Base-by-base conservation (phyloP, 2,888 invertebrate species). In the Lasiommata megera region DNA sequence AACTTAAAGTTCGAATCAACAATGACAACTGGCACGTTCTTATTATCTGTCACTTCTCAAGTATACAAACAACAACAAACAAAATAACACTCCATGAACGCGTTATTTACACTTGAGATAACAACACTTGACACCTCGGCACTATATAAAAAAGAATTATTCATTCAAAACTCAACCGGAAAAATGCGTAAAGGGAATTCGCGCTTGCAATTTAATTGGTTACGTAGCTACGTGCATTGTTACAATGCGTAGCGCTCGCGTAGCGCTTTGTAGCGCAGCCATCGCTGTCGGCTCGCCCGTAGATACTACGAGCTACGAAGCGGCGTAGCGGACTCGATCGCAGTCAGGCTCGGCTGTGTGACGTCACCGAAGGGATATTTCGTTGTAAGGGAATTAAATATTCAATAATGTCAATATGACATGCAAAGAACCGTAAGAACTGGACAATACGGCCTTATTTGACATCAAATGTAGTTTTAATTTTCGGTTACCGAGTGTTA, bases 221-320 rank as follows among this genome's bases (percentile, higher is more conserved):
- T 36, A 18, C 43, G 11, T 29, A 46, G 16, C 3, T 28, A 23
- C 43, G 34, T 36, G 16, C 36, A 31, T 56, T 61, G 67, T 67
- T 67, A 72, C 38, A 37, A 43, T 54, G 31, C 66, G 72, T 74
- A 78, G 73, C 76, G 73, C 46, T 58, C 56, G 52, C 63, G 68
- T 67, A 66, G 64, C 60, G 57, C 73, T 41, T 53, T 69, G 72
- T 72, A 73, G 72, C 71, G 70, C 66, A 73, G 67, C 74, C 82
- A 76, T 74, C 79, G 73, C 79, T 73, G 68, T 60, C 79, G 81
- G 74, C 78, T 79, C 71, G 77, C 71, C 70, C 82, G 84, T 86
- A 85, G 82, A 72, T 78, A 85, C 86, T 87, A 86, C 86, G 80
- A 66, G 72, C 69, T 73, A 75, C 74, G 80, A 76, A 78, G 78